A percentile compares a stretch with the other conserved stretches of the same genome.
Evolutionary conservation across 2,797 vertebrate genomes (phyloP).

Genomic region (Bovichtus variegatus): DNA sequence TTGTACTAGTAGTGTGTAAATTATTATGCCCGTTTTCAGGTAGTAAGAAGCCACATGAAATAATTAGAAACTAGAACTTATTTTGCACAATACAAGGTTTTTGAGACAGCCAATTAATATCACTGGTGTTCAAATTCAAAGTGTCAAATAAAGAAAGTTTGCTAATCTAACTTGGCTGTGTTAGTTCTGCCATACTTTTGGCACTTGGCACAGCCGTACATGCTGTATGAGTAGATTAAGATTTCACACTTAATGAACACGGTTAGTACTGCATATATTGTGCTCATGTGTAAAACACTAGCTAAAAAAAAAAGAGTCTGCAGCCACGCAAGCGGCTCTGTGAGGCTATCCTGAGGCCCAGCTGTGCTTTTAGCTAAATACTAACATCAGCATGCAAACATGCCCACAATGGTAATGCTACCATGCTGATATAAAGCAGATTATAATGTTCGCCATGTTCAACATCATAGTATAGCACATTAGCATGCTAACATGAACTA

Average conservation of each 20-base stretch:
- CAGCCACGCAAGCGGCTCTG: background rate
- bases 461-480: background rate
- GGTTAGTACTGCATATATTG: background rate
- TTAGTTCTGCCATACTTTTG: background rate
- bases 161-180: background rate
- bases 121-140: background rate
- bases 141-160: background rate
- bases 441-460: background rate
- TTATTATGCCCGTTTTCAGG: background rate
- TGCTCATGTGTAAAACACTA: background rate
- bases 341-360: background rate
- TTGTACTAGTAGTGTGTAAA: background rate
- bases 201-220: background rate
- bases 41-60: background rate
- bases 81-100: background rate
- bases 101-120: background rate
- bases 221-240: background rate
- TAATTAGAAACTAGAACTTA: background rate
- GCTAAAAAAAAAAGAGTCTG: background rate
- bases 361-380: background rate
- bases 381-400: background rate
- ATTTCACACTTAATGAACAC: background rate
- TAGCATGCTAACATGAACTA: slow-evolving; percentile 5
- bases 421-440: background rate
- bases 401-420: background rate